phyloP scores from a whole-genome alignment of 1,140 invertebrate species.

The Ceratina calcarata region DNA sequence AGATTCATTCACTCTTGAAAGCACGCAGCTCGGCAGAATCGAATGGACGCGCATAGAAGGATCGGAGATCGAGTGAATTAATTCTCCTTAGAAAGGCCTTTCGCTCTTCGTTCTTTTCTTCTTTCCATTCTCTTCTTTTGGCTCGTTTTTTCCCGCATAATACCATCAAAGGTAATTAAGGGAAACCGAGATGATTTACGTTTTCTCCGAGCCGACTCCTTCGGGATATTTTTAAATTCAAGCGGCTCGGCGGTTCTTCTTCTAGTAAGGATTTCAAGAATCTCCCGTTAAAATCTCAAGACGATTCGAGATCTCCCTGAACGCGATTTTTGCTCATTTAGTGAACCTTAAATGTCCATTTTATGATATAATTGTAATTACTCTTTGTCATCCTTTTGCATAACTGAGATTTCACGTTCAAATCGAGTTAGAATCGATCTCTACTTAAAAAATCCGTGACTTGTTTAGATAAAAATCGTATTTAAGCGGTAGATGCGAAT shows the following conservation, averaged over 20 bases:
- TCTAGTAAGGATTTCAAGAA: slow-evolving; percentile 40
- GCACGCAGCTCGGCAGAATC: slow-evolving; percentile 19
- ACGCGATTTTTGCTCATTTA: slow-evolving; percentile 26
- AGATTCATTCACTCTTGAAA: slow-evolving; percentile 9
- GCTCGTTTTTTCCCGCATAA: slow-evolving; percentile 36
- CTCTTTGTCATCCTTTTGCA: slow-evolving; percentile 1
- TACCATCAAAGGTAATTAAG: slow-evolving; percentile 54
- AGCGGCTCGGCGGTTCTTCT: background rate
- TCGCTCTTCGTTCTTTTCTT: background rate
- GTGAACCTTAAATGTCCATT: slow-evolving; percentile 32
- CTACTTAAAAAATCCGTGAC: background rate
- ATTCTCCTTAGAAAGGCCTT: slow-evolving; percentile 23
- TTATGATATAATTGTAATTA: background rate
- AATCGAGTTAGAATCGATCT: background rate
- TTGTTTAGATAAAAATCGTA: background rate
- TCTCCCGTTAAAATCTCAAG: slow-evolving; percentile 52
- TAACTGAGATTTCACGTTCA: background rate
- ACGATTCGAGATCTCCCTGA: slow-evolving; percentile 21
- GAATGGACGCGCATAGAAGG: slow-evolving; percentile 14
- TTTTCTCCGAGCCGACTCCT: slow-evolving; percentile 4
- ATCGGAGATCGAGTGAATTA: slow-evolving; percentile 27
- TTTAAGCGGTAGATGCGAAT: background rate
- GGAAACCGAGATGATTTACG: slow-evolving; percentile 19
- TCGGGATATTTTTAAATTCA: slow-evolving; percentile 51
- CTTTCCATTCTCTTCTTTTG: background rate